Base-by-base conservation (phyloP, 2,797 vertebrate species). In the Rhodeus uyekii region DNA sequence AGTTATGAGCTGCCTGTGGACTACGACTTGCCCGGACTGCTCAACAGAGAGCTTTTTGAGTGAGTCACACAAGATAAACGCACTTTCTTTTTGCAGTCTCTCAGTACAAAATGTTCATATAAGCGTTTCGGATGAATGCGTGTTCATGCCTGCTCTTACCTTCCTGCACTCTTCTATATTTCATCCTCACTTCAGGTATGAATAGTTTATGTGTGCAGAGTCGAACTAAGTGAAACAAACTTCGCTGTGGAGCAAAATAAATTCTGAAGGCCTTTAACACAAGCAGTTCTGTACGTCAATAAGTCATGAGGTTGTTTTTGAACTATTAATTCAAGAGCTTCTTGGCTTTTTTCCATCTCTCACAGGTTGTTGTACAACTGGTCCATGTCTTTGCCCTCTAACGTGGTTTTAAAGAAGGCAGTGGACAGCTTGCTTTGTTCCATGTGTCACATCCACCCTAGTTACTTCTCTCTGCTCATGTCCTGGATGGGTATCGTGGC, bases 361-460 rank as follows among this genome's bases (percentile, higher is more conserved):
- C 86, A 0, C 88, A 99, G 98, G 92, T 94, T 97, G 46, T 92
- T 99, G 85, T 99, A 96, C 89, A 97, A 95, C 90, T 99, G 98
- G 98, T 99, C 98, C 86, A 99, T 99, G 97, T 98, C 97, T 42
- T 93, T 99, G 91, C 95, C 98, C 0, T 98, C 96, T 88, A 98
- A 96, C 93, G 93, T 98, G 88, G 97, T 99, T 86, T 94, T 99
- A 92, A 99, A 99, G 94, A 99, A 99, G 91, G 97, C 98, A 0
- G 98, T 99, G 87, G 98, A 99, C 90, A 98, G 98, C 90, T 93
- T 99, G 71, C 96, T 99, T 79, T 99, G 98, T 86, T 98, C 98
- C 10, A 97, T 99, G 95, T 99, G 98, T 88, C 97, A 99, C 91
- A 96, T 99, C 88, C 98, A 99, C 88, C 98, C 98, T n/a, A 96